These are phyloP conservation scores for Callipepla squamata DNA, from an alignment of 2,113 vertebrate genomes.

Conservation along the genomic window DNA sequence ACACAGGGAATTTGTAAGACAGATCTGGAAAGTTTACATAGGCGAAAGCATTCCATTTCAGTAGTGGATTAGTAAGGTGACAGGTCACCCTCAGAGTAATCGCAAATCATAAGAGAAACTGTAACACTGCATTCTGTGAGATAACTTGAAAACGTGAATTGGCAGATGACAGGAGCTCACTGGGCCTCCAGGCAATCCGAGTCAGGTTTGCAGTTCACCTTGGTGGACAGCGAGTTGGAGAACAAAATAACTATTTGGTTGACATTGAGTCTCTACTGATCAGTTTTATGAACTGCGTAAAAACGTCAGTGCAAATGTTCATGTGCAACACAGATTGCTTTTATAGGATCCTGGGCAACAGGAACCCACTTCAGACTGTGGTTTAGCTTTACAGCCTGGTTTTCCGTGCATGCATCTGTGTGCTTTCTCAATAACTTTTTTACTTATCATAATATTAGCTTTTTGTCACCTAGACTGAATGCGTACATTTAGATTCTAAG, in stretches of 20 bases:
- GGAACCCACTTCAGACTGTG: not conserved
- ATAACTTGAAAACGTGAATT: not conserved
- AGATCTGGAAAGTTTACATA: not conserved
- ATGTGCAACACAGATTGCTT: not conserved
- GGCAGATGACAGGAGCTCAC: not conserved
- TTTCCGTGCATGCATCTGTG: not conserved
- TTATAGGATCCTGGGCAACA: not conserved
- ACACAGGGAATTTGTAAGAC: not conserved
- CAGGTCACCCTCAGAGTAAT: not conserved
- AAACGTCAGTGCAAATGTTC: not conserved
- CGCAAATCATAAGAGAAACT: not conserved
- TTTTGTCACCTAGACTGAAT: not conserved
- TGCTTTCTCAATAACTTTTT: not conserved
- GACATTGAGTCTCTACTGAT: not conserved
- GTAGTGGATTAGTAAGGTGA: not conserved
- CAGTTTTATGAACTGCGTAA: not conserved
- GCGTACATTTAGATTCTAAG: not conserved
- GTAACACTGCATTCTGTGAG: not conserved
- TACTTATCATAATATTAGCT: not conserved
- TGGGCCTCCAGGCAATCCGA: not conserved
- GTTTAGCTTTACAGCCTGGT: not conserved
- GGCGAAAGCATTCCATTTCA: not conserved
- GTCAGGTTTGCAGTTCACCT: not conserved
- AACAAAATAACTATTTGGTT: not conserved
- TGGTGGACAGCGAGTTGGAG: not conserved